These are phyloP conservation scores for Melanotaenia trifasciata DNA, from an alignment of 2,797 vertebrate species.

Conservation along the genomic window DNA sequence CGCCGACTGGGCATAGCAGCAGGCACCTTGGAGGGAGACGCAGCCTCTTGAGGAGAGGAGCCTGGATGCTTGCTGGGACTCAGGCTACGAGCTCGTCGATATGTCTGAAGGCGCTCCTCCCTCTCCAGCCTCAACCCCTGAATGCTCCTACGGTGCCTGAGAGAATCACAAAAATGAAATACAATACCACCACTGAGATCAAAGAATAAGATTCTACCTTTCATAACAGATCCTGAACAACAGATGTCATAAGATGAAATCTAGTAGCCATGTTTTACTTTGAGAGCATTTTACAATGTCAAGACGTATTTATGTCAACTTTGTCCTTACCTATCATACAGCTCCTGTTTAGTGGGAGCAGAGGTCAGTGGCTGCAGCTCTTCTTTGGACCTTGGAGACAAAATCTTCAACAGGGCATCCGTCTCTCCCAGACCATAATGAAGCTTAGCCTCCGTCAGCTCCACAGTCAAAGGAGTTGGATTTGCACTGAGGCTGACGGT, in stretches of 20 bases:
- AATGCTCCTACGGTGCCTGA: conserved; percentile 88
- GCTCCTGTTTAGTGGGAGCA: conserved; percentile 72
- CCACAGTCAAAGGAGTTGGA: conserved; percentile 87
- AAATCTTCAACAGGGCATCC: conserved; percentile 88
- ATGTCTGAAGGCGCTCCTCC: conserved; percentile 85
- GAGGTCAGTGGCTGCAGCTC: conserved; percentile 42
- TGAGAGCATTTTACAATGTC: not conserved
- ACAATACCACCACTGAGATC: not conserved
- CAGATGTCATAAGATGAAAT: not conserved
- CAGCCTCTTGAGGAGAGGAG: conserved; percentile 49
- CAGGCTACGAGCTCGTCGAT: conserved; percentile 86
- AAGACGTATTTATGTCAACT: not conserved
- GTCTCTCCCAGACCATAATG: conserved; percentile 91
- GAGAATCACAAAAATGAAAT: conserved; percentile 4
- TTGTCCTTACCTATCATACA: conserved; percentile 76
- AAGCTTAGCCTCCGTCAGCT: conserved; percentile 92
- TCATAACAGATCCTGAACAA: not conserved
- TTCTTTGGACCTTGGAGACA: conserved; percentile 82
- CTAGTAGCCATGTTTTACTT: not conserved
- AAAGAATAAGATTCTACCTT: not conserved
- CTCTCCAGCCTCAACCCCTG: conserved; percentile 86
- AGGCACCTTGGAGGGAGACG: conserved; percentile 53
- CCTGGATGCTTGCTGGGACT: conserved; percentile 87
- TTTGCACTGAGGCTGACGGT: conserved; percentile 85
- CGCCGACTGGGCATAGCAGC: conserved; percentile 79